phyloP scores from a whole-genome alignment of 2,888 invertebrate genomes.

The Xylota sylvarum region DNA sequence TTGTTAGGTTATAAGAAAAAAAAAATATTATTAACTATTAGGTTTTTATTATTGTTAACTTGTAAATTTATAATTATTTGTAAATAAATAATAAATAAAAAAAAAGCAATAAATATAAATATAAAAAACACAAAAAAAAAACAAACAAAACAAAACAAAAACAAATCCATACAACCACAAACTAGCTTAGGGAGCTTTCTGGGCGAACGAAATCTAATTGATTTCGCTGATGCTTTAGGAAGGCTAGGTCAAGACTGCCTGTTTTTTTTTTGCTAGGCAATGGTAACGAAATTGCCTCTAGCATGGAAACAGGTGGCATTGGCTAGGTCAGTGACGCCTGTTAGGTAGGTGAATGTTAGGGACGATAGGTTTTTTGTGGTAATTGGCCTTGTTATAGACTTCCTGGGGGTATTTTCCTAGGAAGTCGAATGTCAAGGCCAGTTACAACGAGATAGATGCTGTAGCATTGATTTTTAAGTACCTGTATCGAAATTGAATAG shows the following conservation, averaged over 20 bases:
- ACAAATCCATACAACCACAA: slow-evolving; percentile 61
- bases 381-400: slow-evolving; percentile 17
- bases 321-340: slow-evolving; percentile 29
- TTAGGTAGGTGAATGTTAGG: slow-evolving; percentile 2
- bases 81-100: slow-evolving; percentile 84
- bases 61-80: slow-evolving; percentile 83
- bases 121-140: slow-evolving; percentile 73
- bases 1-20: slow-evolving; percentile 71
- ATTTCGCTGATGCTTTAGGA: slow-evolving; percentile 20
- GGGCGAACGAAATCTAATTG: slow-evolving; percentile 13
- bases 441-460: neutral
- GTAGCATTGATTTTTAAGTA: neutral
- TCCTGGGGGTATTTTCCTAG: slow-evolving; percentile 11
- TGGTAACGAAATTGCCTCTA: slow-evolving; percentile 6
- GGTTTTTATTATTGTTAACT: slow-evolving; percentile 76
- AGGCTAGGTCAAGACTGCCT: slow-evolving; percentile 36
- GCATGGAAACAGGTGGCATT: slow-evolving; percentile 39
- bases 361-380: neutral
- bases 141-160: slow-evolving; percentile 78
- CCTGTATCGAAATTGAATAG: slow-evolving; percentile 9
- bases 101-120: slow-evolving; percentile 81
- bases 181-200: slow-evolving; percentile 42
- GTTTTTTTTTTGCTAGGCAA: slow-evolving; percentile 41
- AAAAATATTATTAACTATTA: slow-evolving; percentile 69
- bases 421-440: slow-evolving; percentile 53